A percentile compares a stretch with the other conserved stretches of the same genome.
Conservation (phyloP, 2,113 vertebrate genomes). For the Erythrocercus mccallii region DNA sequence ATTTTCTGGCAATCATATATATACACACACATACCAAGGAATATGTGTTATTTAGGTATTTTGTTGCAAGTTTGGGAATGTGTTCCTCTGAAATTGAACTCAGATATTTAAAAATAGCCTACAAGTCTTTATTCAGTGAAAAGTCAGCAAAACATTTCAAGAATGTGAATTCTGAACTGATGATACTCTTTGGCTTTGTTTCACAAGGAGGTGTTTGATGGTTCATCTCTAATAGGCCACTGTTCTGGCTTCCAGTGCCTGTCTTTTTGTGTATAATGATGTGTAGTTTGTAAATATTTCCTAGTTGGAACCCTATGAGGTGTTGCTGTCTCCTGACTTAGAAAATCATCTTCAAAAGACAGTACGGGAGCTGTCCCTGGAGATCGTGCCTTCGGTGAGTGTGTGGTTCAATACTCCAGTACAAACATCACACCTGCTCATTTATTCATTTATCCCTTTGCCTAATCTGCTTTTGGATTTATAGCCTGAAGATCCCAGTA, state of each 20-base stretch:
- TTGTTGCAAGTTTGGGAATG: background rate
- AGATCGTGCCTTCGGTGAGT: slow-evolving; percentile 74
- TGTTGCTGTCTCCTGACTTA: slow-evolving; percentile 79
- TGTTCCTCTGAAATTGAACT: background rate
- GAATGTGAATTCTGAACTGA: background rate
- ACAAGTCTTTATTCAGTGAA: background rate
- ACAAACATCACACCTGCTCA: background rate
- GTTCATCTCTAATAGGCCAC: background rate
- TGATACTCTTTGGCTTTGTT: background rate
- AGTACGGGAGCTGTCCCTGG: slow-evolving; percentile 81
- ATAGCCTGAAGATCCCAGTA: slow-evolving; percentile 78
- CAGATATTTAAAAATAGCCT: background rate
- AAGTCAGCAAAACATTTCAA: background rate
- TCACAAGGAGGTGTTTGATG: background rate
- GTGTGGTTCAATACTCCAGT: background rate
- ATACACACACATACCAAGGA: background rate
- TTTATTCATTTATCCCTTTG: background rate
- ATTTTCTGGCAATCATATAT: background rate
- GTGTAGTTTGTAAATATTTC: background rate
- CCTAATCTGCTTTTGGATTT: background rate
- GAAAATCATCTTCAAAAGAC: slow-evolving; percentile 75
- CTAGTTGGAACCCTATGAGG: slow-evolving; percentile 86
- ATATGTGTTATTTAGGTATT: background rate
- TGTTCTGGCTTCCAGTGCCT: background rate
- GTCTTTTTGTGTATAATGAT: background rate